Base-by-base conservation (phyloP, 1,140 invertebrate genomes). In the Caligus rogercresseyi region DNA sequence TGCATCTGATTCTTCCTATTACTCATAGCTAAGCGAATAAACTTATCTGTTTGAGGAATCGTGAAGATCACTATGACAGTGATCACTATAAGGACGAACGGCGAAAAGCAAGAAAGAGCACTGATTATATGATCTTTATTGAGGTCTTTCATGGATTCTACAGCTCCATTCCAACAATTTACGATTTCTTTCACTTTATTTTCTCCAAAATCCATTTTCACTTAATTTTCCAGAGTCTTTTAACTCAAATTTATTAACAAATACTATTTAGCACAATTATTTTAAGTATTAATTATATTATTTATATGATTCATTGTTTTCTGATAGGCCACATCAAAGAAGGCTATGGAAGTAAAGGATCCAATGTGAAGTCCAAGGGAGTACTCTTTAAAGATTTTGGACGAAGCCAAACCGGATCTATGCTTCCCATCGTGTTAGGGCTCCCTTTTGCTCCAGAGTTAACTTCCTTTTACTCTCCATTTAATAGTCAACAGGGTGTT, bases 371-470 rank as follows among this genome's bases (percentile, higher is more conserved):
- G 7, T 43, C 31, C n/a, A 43, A 43, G n/a, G 31, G n/a, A 43
- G n/a, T 43, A 11, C 7, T 43, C 7, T 43, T 43, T 7, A 43
- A 43, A 4, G 56, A 58, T 7, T 58, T 58, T 21, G 13, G 52
- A 16, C n/a, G 60, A 4, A 54, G 43, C 16, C 43, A 53, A 7
- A 15, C 14, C 20, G 60, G 60, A 14, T 52, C 31, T 53, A 18
- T 62, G n/a, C 21, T 62, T 15, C 52, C 60, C 13, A 18, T 62
- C 13, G 51, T 62, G 15, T 62, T 62, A 31, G 60, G 60, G 15
- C 24, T 55, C 23, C 60, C 60, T 18, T 62, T 62, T 62, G 60
- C 60, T 18, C 60, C 60, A 11, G 60, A 62, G 51, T 16, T 62
- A 24, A 18, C 31, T 14, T n/a, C 16, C 15, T 26, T 19, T 18